These are phyloP conservation scores for Halesus radiatus DNA, from an alignment of 1,140 invertebrate species.

Conservation along the genomic window DNA sequence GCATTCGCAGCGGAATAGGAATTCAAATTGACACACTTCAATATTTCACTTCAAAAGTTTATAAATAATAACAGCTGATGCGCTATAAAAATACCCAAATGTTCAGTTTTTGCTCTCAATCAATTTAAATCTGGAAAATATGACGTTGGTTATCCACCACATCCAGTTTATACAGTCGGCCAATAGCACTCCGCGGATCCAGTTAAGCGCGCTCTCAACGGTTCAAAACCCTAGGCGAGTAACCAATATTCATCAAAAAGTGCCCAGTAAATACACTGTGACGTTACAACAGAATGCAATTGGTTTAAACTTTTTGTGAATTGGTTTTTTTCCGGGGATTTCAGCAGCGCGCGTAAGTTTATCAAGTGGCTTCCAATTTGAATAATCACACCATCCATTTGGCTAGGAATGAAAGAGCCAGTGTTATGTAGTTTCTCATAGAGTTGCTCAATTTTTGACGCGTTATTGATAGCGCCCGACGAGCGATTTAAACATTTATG, in stretches of 20 bases:
- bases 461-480: constrained; percentile 46
- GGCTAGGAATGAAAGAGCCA: constrained; percentile 18
- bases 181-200: constrained; percentile 1
- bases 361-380: constrained; percentile 39
- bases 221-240: not conserved
- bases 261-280: not conserved
- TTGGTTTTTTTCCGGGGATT: not conserved
- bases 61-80: constrained; percentile 19
- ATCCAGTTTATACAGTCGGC: constrained; percentile 15
- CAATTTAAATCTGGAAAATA: constrained; percentile 39
- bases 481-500: constrained; percentile 45
- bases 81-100: constrained; percentile 29
- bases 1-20: not conserved
- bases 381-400: constrained; percentile 51
- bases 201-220: not conserved
- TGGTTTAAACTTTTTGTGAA: not conserved
- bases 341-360: not conserved
- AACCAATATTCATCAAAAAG: not conserved
- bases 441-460: constrained; percentile 38
- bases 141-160: constrained; percentile 23
- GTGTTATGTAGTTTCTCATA: constrained; percentile 14
- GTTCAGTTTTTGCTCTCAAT: constrained; percentile 28
- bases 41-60: constrained; percentile 25
- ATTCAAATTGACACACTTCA: constrained; percentile 15
- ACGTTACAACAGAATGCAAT: not conserved